Conservation (phyloP, 2,888 invertebrate species). For the Leuctra nigra region DNA sequence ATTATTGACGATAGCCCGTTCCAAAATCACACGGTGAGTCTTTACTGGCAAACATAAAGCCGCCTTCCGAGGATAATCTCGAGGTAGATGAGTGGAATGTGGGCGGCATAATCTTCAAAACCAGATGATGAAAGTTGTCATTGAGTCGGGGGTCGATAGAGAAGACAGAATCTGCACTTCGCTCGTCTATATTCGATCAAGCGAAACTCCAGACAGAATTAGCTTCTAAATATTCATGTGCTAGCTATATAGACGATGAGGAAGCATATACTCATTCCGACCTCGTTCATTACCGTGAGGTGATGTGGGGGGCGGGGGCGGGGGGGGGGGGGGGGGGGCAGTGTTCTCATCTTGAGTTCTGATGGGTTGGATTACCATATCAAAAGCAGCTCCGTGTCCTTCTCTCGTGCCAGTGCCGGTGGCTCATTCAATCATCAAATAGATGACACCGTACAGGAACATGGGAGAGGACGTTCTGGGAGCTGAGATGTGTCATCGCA, state of each 20-base stretch:
- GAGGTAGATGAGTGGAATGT: not conserved
- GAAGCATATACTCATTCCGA: constrained; percentile 9
- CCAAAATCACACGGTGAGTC: not conserved
- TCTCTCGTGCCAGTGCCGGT: constrained; percentile 22
- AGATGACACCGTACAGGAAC: constrained; percentile 38
- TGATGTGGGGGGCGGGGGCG: not conserved
- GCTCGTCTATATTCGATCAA: constrained; percentile 22
- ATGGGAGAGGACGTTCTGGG: constrained; percentile 40
- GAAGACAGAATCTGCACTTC: constrained; percentile 3
- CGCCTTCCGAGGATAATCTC: not conserved
- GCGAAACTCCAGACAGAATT: constrained; percentile 23
- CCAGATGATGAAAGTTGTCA: constrained; percentile 15
- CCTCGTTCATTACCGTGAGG: constrained; percentile 23
- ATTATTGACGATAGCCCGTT: constrained; percentile 3
- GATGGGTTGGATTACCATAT: constrained; percentile 21
- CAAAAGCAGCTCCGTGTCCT: constrained; percentile 19
- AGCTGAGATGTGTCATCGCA: constrained; percentile 32
- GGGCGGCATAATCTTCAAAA: constrained; percentile 10
- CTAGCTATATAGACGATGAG: constrained; percentile 15
- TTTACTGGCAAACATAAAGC: not conserved
- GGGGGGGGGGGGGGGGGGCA: constrained; percentile 1
- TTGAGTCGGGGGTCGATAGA: not conserved
- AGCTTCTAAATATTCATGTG: constrained; percentile 31
- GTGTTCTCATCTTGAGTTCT: constrained; percentile 21
- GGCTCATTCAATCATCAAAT: constrained; percentile 28